Base-by-base conservation (phyloP, 2,888 invertebrate species). In the Diarsia mendica region DNA sequence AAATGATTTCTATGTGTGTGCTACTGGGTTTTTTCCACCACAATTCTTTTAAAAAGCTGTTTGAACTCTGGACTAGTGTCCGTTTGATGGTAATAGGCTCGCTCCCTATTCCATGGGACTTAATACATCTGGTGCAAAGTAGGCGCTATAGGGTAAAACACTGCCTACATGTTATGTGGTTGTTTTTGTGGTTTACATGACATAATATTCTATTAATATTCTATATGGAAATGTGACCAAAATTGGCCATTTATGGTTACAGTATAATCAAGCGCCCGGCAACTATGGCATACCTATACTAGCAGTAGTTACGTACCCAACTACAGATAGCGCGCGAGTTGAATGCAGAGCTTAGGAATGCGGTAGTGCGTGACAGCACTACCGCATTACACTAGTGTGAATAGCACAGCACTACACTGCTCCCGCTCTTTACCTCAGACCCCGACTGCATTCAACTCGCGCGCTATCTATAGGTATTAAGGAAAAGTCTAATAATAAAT, bases 211-310 rank as follows among this genome's bases (percentile, higher is more conserved):
- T 8, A 33, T 4, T 55, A 58, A 33, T n/a, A 72, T 58, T 23
- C 10, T 10, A 46, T 23, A 44, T n/a, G n/a, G 3, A 23, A 23
- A 9, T 60, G 15, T 39, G 20, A 58, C 20, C 48, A 48, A 18
- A 18, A 33, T 73, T 72, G 44, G 20, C 51, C 13, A 71, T 44
- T 20, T n/a, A 13, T 53, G 53, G 33, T 72, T 28, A 46, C n/a
- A 18, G 2, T 46, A 46, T 23, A 13, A 3, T 70, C 23, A 39
- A 39, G 48, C 48, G 11, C 1, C 15, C 28, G 3, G 20, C n/a
- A 33, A n/a, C 11, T 28, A n/a, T 23, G 11, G 4, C n/a, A 53
- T 53, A 53, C 23, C 53, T 53, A 53, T 53, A 53, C n/a, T 4
- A 23, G 1, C n/a, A 0, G n/a, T 53, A 11, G 5, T n/a, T 4